These are phyloP conservation scores for Channa maculata DNA, from an alignment of 2,113 vertebrate species.

Conservation along the genomic window DNA sequence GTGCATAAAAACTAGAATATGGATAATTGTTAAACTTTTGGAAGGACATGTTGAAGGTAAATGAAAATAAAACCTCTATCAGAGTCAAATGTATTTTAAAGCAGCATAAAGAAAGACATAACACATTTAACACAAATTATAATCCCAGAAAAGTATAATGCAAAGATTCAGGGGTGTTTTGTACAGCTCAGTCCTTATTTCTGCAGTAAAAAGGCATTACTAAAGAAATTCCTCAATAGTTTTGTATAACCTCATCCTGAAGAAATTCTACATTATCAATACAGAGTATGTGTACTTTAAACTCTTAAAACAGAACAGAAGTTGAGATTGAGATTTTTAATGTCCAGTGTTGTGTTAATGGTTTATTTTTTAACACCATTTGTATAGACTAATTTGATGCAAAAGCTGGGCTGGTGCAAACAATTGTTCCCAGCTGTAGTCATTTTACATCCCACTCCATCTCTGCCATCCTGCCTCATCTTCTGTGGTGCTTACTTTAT, in stretches of 20 bases:
- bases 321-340: too few relatives aligned
- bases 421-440: constrained; percentile 34
- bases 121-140: background rate
- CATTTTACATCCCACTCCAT: constrained; percentile 6
- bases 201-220: too few relatives aligned
- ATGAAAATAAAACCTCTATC: background rate
- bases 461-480: constrained; percentile 4
- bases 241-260: too few relatives aligned
- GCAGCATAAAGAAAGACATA: too few relatives aligned
- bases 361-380: constrained; percentile 39
- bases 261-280: too few relatives aligned
- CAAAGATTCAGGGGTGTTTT: too few relatives aligned
- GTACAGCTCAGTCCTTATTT: too few relatives aligned
- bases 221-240: too few relatives aligned
- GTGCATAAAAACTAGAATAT: background rate
- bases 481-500: constrained; percentile 19
- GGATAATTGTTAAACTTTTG: background rate
- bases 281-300: too few relatives aligned
- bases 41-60: background rate
- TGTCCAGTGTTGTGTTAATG: too few relatives aligned
- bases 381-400: background rate
- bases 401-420: constrained; percentile 10
- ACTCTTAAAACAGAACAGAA: too few relatives aligned
- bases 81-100: too few relatives aligned
- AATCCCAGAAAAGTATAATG: background rate